Evolutionary conservation across 1,140 invertebrate species (phyloP).

Genomic region (Drosophila erecta): DNA sequence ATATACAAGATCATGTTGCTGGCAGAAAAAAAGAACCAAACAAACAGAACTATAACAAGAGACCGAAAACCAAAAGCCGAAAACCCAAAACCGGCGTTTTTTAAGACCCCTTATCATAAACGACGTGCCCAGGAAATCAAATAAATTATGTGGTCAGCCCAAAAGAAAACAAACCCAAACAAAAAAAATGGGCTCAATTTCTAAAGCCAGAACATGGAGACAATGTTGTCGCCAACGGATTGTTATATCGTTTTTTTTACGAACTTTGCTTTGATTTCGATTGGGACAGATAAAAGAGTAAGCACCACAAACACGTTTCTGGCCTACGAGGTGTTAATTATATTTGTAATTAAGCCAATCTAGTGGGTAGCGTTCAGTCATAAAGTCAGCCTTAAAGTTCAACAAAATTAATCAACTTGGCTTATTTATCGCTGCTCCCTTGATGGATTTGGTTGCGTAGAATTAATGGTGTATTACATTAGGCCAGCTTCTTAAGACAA

Average conservation of each 20-base stretch:
- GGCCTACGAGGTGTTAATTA: constrained; percentile 41
- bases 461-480: constrained; percentile 60
- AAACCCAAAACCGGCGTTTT: constrained; percentile 18
- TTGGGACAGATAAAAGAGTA: constrained; percentile 14
- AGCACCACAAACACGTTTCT: constrained; percentile 28
- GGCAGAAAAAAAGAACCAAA: constrained; percentile 16
- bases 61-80: constrained; percentile 16
- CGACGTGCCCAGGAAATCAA: constrained; percentile 47
- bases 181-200: constrained; percentile 32
- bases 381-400: constrained; percentile 42
- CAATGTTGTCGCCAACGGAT: constrained; percentile 38
- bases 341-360: constrained; percentile 44
- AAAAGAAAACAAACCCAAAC: constrained; percentile 13
- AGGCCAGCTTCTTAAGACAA: constrained; percentile 24
- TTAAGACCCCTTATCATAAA: constrained; percentile 28
- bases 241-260: constrained; percentile 1
- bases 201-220: constrained; percentile 23
- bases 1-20: constrained; percentile 52
- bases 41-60: constrained; percentile 47
- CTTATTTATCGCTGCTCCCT: constrained; percentile 26
- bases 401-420: constrained; percentile 45
- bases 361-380: constrained; percentile 30
- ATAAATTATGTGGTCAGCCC: constrained; percentile 45
- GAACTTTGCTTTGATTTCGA: constrained; percentile 28
- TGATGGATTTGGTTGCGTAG: constrained; percentile 35